phyloP scores from a whole-genome alignment of 2,113 vertebrate species.

The Puntigrus tetrazona region DNA sequence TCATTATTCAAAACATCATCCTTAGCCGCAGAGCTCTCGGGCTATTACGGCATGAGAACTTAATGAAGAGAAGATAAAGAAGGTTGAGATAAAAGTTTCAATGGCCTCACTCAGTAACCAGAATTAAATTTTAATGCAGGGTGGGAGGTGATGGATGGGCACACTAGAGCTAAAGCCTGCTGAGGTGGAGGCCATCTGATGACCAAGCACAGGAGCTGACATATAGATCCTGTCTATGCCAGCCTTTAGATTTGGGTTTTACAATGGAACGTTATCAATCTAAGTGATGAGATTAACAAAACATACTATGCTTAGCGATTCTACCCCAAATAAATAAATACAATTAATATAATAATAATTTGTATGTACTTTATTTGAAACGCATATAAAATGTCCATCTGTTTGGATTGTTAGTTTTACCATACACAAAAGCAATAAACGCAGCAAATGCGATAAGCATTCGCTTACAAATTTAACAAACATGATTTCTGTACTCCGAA shows the following conservation, averaged over 20 bases:
- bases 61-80: conserved; percentile 99
- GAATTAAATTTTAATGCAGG: conserved; percentile 98
- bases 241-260: not conserved
- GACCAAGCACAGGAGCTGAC: conserved; percentile 1
- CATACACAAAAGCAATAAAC: too few relatives aligned
- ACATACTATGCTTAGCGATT: not conserved
- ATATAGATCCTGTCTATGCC: not conserved
- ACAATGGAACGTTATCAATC: not conserved
- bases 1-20: conserved; percentile 99
- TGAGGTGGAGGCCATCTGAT: conserved; percentile 36
- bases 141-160: conserved; percentile 83
- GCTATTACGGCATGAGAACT: conserved; percentile 99
- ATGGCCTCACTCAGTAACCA: conserved; percentile 96
- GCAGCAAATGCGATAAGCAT: too few relatives aligned
- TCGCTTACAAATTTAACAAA: too few relatives aligned
- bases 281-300: not conserved
- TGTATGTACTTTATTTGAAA: not conserved
- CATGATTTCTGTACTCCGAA: too few relatives aligned
- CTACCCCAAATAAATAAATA: not conserved
- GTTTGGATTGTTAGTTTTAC: too few relatives aligned
- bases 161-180: conserved; percentile 29
- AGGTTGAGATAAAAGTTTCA: conserved; percentile 99
- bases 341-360: too few relatives aligned
- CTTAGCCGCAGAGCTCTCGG: conserved; percentile 98
- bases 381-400: too few relatives aligned